Conservation (phyloP, 2,888 invertebrate genomes). For the Endomychus coccineus region DNA sequence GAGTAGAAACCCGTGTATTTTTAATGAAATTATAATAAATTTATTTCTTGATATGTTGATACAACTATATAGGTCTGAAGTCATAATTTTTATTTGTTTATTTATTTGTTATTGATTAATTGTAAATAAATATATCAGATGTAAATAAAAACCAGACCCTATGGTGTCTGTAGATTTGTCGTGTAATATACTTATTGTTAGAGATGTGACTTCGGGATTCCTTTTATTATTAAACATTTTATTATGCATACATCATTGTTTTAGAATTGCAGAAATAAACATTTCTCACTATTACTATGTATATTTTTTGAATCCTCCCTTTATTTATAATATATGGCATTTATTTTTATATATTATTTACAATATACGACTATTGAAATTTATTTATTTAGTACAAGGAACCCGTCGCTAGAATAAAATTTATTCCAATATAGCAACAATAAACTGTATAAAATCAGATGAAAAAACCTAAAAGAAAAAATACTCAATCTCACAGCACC, state of each 20-base stretch:
- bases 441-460: too few relatives aligned
- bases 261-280: slow-evolving; percentile 40
- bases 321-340: too few relatives aligned
- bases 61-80: slow-evolving; percentile 32
- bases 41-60: too few relatives aligned
- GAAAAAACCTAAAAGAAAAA: too few relatives aligned
- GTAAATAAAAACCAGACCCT: slow-evolving; percentile 42
- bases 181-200: slow-evolving; percentile 30
- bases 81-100: slow-evolving; percentile 32
- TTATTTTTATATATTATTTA: too few relatives aligned
- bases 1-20: too few relatives aligned
- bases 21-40: too few relatives aligned
- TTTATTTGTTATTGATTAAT: slow-evolving; percentile 36
- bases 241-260: slow-evolving; percentile 43
- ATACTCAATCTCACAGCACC: too few relatives aligned
- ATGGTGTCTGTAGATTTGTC: slow-evolving; percentile 40
- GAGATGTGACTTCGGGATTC: slow-evolving; percentile 40
- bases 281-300: slow-evolving; percentile 34
- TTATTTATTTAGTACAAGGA: too few relatives aligned
- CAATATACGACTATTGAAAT: too few relatives aligned
- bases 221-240: slow-evolving; percentile 42
- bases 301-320: slow-evolving; percentile 4
- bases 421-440: too few relatives aligned
- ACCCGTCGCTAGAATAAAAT: too few relatives aligned
- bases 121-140: slow-evolving; percentile 42